These are phyloP conservation scores for Coleophora flavipennella DNA, from an alignment of 2,888 invertebrate genomes.

Conservation along the genomic window DNA sequence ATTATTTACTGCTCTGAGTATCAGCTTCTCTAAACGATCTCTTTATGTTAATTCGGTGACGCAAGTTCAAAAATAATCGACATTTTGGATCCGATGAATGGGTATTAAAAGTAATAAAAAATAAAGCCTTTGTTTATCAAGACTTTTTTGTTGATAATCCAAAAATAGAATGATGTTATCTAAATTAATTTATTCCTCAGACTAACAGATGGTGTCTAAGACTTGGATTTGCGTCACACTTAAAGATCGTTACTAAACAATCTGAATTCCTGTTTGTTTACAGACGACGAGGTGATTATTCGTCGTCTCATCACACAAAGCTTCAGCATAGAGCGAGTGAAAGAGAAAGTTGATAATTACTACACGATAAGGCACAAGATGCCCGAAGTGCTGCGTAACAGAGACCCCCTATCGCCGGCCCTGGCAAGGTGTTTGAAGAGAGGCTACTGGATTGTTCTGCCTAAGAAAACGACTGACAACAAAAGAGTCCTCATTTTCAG, in stretches of 20 bases:
- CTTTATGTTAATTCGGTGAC: too few relatives aligned
- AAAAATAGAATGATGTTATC: too few relatives aligned
- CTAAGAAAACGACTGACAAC: conserved; percentile 15
- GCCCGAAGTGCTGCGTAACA: conserved; percentile 21
- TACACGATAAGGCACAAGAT: conserved; percentile 19
- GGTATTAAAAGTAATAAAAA: too few relatives aligned
- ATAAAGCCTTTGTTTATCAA: too few relatives aligned
- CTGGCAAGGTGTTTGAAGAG: conserved; percentile 11
- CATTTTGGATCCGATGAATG: background rate
- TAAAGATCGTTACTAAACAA: too few relatives aligned
- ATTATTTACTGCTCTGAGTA: too few relatives aligned
- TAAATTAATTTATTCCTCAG: too few relatives aligned
- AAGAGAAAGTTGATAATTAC: conserved; percentile 28
- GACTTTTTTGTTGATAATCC: too few relatives aligned
- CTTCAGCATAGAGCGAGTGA: conserved; percentile 26
- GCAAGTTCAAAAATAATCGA: too few relatives aligned
- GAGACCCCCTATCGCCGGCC: conserved; percentile 6
- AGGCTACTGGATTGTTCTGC: conserved; percentile 14
- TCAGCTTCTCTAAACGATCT: too few relatives aligned
- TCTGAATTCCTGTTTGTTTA: conserved; percentile 3
- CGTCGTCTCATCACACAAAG: conserved; percentile 21
- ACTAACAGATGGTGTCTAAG: too few relatives aligned
- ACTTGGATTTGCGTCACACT: too few relatives aligned
- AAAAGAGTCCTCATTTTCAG: conserved; percentile 19
- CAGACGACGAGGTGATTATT: conserved; percentile 25